Conservation (phyloP, 1,140 invertebrate genomes). For the Drosophila mayri region DNA sequence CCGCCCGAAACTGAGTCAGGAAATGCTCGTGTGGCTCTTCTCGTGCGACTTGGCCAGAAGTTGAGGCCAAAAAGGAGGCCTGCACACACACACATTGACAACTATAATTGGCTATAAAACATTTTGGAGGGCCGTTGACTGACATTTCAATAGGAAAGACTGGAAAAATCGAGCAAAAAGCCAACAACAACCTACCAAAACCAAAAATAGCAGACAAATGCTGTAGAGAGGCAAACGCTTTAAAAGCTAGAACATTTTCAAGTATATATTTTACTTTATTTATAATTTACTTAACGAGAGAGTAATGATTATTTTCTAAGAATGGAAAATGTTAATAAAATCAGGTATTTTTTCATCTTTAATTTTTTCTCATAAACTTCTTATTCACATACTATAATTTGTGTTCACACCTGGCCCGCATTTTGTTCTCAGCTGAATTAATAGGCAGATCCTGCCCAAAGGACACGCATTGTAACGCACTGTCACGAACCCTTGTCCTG, state of each 20-base stretch:
- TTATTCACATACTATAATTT: background rate
- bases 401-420: constrained; percentile 12
- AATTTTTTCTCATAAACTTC: background rate
- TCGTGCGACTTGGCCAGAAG: constrained; percentile 25
- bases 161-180: constrained; percentile 13
- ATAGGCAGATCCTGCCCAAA: constrained; percentile 5
- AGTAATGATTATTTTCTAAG: background rate
- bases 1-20: constrained; percentile 16
- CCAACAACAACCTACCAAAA: constrained; percentile 1
- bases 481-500: background rate
- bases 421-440: constrained; percentile 14
- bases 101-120: constrained; percentile 61
- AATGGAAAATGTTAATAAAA: background rate
- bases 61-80: constrained; percentile 10
- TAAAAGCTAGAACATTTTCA: background rate
- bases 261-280: background rate
- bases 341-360: background rate
- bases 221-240: background rate
- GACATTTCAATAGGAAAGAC: constrained; percentile 55
- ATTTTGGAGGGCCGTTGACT: constrained; percentile 50
- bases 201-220: constrained; percentile 27
- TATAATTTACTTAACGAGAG: background rate
- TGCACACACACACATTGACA: constrained; percentile 41
- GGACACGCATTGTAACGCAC: constrained; percentile 53
- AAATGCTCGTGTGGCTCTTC: constrained; percentile 1